Evolutionary conservation across 2,797 vertebrate genomes (phyloP), one percentile per base, ranked within the genome.

Genomic region (Pristis pectinata): DNA sequence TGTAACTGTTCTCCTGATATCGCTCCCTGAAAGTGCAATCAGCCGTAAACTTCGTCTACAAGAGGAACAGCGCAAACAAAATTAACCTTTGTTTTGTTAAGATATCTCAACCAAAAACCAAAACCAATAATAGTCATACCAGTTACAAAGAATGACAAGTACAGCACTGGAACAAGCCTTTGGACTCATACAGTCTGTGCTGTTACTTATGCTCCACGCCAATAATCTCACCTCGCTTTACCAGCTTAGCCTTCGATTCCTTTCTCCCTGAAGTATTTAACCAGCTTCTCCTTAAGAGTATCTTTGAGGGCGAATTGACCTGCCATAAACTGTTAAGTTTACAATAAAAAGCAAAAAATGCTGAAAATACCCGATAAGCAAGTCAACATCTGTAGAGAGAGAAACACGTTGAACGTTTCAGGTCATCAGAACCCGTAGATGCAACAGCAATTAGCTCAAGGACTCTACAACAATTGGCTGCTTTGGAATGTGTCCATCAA

Each of bases 1-100:
- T 99, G 96, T 99, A 99, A 96, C 99, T 98, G 97, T 99, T 99
- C 97, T 99, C 99, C 96, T 99, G 99, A 97, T 99, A 99, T 37
- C 98, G 97, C 95, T 99, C 99, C 95, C 98, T 98, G 97, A 99
- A 99, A 95, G 98, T 98, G 95, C 99, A 99, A 96, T 99, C 98
- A 0, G 98, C 98, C 0, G 98, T 97, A 97, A 99, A 99, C 94
- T 94, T 96, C 76, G 98, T 97, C 99, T 99, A 79, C 30, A 95
- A 95, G 77, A 96, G 0, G 1, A 95, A 44, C 27, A 1, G 11
- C 93, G 95, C 79, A 87, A 76, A 94, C 67, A 93, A 74, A 53
- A 34, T 15, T 30, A n/a, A 44, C 22, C 13, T 93, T 72, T 56
- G 22, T 44, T 93, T 49, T 44, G 44, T 11, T 22, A 44, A 49